Base-by-base conservation (phyloP, 1,140 invertebrate genomes). In the Hycleus cichorii region DNA sequence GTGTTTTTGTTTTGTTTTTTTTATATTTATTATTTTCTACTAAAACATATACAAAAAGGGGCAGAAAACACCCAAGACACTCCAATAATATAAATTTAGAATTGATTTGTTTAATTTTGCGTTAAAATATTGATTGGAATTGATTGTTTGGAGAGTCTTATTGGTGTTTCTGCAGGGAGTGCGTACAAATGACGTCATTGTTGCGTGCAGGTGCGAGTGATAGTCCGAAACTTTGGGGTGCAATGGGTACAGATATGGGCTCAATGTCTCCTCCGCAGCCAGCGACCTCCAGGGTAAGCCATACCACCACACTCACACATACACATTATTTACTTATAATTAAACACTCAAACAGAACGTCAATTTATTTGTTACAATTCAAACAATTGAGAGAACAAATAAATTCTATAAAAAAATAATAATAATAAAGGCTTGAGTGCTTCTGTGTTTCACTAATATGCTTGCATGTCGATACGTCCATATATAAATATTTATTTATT, bases 281-380 rank as follows among this genome's bases (percentile, higher is more conserved):
- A 63, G 69, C 69, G 68, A 80, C 78, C 76, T 80, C 80, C 76
- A 80, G 80, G 80, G 80, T 81, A 81, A 81, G 80, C 77, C 72
- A 77, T 45, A 79, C 77, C 72, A 77, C 38, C 44, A 44, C 32
- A 55, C 44, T 32, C 75, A 76, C 58, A 50, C 57, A 51, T 39
- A 47, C 11, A 62, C 54, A 7, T 48, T 18, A 32, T 32, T 5
- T 1, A 32, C 7, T 5, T 32, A 32, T 3, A 32, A 5, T 5
- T 32, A 32, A 3, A 32, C 32, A 32, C 32, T 2, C 32, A 32
- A 4, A 32, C 32, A 32, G 7, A 32, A 32, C 32, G 7, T 32
- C 32, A 32, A 32, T 58, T 46, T 58, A 32, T 32, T 46, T 58
- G 26, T 50, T 50, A 32, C 32, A 32, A 32, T 32, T 32, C 32